These are phyloP conservation scores for Ptychoptera contaminata DNA, from an alignment of 2,888 invertebrate genomes.

Conservation along the genomic window DNA sequence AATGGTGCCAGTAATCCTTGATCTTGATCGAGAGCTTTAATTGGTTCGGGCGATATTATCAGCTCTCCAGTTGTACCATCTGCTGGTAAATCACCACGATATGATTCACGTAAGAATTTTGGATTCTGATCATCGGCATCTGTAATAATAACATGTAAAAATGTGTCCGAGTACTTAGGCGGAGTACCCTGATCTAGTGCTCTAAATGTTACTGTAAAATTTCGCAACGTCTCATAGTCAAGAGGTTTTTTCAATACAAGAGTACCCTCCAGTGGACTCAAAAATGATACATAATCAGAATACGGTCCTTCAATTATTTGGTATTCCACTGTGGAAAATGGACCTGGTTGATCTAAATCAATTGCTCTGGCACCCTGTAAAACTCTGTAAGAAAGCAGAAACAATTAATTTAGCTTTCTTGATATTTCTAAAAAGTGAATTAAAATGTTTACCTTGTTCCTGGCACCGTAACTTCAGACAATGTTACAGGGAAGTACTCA, in stretches of 20 bases:
- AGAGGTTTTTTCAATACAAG: constrained; percentile 62
- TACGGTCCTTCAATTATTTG: constrained; percentile 60
- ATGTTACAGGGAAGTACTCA: too few species aligned
- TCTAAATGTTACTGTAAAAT: constrained; percentile 59
- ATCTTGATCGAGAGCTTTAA: constrained; percentile 61
- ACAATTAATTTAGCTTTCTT: not conserved
- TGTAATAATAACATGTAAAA: constrained; percentile 58
- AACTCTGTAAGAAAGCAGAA: constrained; percentile 33
- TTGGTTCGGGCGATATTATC: constrained; percentile 50
- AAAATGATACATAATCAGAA: constrained; percentile 67
- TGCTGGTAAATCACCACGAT: constrained; percentile 50
- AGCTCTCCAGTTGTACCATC: constrained; percentile 37
- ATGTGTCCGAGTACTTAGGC: constrained; percentile 57
- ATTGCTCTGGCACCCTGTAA: constrained; percentile 62
- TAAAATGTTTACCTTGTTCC: constrained; percentile 31
- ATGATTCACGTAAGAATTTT: constrained; percentile 57
- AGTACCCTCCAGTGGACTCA: constrained; percentile 72
- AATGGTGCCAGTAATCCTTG: constrained; percentile 30
- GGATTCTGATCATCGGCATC: constrained; percentile 91
- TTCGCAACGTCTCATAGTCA: constrained; percentile 66
- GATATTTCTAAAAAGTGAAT: not conserved
- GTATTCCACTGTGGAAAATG: constrained; percentile 75
- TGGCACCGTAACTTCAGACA: constrained; percentile 63
- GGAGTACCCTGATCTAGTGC: constrained; percentile 72
- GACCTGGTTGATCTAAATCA: constrained; percentile 77